A percentile compares a stretch with the other conserved stretches of the same genome.
These are phyloP conservation scores for Callipepla squamata DNA, from an alignment of 2,113 vertebrate genomes.

Conservation along the genomic window DNA sequence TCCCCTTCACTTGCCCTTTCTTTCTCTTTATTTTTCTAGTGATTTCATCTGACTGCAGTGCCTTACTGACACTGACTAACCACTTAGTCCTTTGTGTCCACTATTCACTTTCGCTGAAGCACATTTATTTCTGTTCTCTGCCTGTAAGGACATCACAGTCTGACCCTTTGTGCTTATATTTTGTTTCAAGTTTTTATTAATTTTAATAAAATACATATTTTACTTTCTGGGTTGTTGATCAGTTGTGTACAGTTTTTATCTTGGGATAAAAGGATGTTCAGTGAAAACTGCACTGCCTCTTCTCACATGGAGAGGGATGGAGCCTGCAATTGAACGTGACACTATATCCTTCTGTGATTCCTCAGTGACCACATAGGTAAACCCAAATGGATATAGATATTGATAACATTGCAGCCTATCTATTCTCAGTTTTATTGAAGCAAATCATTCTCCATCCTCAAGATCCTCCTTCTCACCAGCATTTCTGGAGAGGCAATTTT, in stretches of 20 bases:
- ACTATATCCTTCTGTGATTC: background rate
- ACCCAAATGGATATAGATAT: background rate
- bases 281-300: background rate
- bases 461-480: background rate
- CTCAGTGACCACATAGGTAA: background rate
- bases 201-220: background rate
- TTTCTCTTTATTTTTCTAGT: background rate
- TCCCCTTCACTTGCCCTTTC: background rate
- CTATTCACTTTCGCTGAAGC: background rate
- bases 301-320: background rate
- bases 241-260: background rate
- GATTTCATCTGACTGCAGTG: background rate
- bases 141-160: background rate
- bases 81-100: background rate
- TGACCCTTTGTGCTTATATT: background rate
- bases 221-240: background rate
- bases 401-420: background rate
- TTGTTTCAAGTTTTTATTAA: background rate
- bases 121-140: background rate
- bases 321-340: background rate
- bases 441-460: background rate
- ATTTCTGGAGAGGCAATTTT: background rate
- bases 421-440: background rate
- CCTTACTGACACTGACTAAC: background rate
- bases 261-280: background rate